Percentiles rank a stretch among this genome's conserved stretches.
Conservation (phyloP, 2,797 vertebrate genomes). For the Fundulus diaphanus region DNA sequence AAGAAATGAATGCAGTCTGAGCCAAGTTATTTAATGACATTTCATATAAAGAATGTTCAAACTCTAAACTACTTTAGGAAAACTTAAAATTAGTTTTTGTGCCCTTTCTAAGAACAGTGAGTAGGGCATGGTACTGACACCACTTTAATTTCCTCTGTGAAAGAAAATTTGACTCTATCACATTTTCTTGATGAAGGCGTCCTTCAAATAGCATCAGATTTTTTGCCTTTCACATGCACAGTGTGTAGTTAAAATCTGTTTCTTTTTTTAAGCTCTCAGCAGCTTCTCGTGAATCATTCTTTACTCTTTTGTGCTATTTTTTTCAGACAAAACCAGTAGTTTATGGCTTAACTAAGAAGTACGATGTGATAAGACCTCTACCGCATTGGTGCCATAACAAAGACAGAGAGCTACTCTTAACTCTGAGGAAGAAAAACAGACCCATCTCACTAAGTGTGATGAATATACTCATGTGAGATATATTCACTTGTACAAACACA, state of each 20-base stretch:
- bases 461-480: slow-evolving; percentile 33
- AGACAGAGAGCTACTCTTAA: slow-evolving; percentile 51
- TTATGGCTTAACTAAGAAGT: slow-evolving; percentile 53
- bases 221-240: neutral
- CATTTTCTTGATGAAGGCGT: slow-evolving; percentile 40
- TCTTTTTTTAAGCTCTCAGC: neutral
- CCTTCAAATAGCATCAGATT: slow-evolving; percentile 37
- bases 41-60: slow-evolving; percentile 15
- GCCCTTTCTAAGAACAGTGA: slow-evolving; percentile 28
- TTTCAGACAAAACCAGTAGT: slow-evolving; percentile 48
- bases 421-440: slow-evolving; percentile 41
- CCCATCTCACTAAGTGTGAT: slow-evolving; percentile 48
- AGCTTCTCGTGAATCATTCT: slow-evolving; percentile 34
- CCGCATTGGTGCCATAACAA: slow-evolving; percentile 34
- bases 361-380: slow-evolving; percentile 29
- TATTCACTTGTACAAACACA: slow-evolving; percentile 21
- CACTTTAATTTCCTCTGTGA: slow-evolving; percentile 30
- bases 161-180: slow-evolving; percentile 40
- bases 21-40: slow-evolving; percentile 6
- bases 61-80: slow-evolving; percentile 21
- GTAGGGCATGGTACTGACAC: slow-evolving; percentile 16
- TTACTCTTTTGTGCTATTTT: slow-evolving; percentile 30
- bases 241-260: neutral
- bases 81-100: slow-evolving; percentile 45
- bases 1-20: slow-evolving; percentile 6